Percentiles rank a stretch among this genome's conserved stretches.
These are phyloP conservation scores for Ramphastos sulfuratus DNA, from an alignment of 2,113 vertebrate genomes.

Conservation along the genomic window DNA sequence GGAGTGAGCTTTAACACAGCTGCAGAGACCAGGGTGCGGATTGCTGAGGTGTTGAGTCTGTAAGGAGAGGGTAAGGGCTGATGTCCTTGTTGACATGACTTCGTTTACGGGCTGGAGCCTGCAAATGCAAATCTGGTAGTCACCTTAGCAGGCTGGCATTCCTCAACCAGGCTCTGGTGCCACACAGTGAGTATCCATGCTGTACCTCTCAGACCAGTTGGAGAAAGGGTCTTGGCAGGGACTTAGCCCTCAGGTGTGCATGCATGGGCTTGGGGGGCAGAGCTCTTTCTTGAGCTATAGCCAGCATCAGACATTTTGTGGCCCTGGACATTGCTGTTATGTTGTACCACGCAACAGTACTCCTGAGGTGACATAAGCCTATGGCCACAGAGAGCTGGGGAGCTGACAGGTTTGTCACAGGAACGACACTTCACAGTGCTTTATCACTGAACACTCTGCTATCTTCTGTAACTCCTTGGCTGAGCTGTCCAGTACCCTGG, in stretches of 20 bases:
- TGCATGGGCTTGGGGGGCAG: neutral
- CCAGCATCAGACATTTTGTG: neutral
- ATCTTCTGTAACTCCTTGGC: neutral
- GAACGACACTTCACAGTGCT: fast-evolving
- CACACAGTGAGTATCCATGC: neutral
- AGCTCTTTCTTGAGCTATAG: neutral
- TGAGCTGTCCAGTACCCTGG: neutral
- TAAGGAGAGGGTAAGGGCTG: neutral
- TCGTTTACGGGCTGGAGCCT: neutral
- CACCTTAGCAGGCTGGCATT: fast-evolving
- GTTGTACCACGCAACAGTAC: fast-evolving
- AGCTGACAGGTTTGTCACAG: neutral
- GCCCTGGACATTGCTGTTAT: fast-evolving
- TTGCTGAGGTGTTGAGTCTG: neutral
- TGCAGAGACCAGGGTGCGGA: neutral
- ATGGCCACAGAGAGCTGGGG: fast-evolving
- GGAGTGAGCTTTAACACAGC: neutral
- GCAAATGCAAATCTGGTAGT: neutral
- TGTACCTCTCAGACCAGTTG: neutral
- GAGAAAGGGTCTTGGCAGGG: neutral
- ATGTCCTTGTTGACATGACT: fast-evolving
- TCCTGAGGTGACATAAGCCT: fast-evolving
- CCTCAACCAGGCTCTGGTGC: neutral
- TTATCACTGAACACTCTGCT: neutral
- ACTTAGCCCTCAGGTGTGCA: neutral